phyloP scores from a whole-genome alignment of 2,797 vertebrate genomes.

The Limosa lapponica region DNA sequence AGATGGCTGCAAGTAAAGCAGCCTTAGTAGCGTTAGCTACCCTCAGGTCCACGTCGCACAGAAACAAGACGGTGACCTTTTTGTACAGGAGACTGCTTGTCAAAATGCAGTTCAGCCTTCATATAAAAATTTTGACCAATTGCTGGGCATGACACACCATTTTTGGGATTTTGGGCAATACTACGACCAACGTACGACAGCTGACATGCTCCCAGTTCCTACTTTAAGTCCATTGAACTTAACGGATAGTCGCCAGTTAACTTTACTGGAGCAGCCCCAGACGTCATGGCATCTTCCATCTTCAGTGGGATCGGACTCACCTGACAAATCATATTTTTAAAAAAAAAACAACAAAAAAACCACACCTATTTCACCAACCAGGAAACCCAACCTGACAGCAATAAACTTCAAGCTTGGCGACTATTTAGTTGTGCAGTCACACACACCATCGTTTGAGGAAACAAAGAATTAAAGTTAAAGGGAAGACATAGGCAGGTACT shows the following conservation, averaged over 20 bases:
- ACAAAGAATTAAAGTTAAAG: neutral
- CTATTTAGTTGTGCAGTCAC: rapidly evolving
- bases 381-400: neutral
- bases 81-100: too few species aligned
- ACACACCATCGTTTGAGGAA: neutral
- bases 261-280: neutral
- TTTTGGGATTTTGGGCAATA: neutral
- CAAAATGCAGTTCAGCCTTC: neutral
- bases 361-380: neutral
- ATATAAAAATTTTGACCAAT: neutral
- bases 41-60: rapidly evolving
- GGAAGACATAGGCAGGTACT: neutral
- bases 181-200: neutral
- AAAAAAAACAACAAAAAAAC: neutral
- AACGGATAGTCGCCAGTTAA: neutral
- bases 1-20: neutral
- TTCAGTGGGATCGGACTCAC: neutral
- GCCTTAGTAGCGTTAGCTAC: neutral
- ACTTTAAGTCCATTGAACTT: neutral
- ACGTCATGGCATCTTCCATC: neutral
- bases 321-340: neutral
- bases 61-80: neutral
- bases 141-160: neutral
- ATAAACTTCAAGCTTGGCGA: neutral
- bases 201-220: neutral